Base-by-base conservation (phyloP, 2,797 vertebrate genomes). In the Phoeniculus purpureus region DNA sequence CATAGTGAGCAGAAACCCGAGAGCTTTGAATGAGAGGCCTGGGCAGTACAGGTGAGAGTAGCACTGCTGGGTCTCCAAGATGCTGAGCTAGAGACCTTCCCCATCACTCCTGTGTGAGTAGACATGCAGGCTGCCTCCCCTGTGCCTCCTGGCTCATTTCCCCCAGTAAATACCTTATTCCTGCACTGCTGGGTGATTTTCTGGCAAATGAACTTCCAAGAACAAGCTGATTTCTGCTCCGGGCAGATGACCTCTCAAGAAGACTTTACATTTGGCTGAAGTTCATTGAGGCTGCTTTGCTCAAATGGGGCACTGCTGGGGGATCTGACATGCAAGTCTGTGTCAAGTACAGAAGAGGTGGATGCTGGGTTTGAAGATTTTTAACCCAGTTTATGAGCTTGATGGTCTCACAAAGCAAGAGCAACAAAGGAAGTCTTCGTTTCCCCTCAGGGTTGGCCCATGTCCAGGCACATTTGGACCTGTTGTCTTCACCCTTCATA, bases 91-190 rank as follows among this genome's bases (percentile, higher is more conserved):
- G 73, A 55, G 40, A n/a, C 37, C 12, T 60, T 60, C 40, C 54
- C 31, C 60, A 9, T 40, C 4, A n/a, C 51, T 81, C 26, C 58
- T 0, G 1, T 34, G 64, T 37, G 17, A 7, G 15, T 1, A 1
- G 21, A 16, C 25, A 5, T 2, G 0, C 29, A 34, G 64, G 50
- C 43, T 70, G 62, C 71, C 56, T 47, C 16, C 8, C 29, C 31
- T 0, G 4, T 40, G 29, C 34, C 60, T 52, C 51, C 51, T 45
- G 56, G n/a, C 34, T 55, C 21, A 4, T 22, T 40, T 18, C 29
- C 73, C 31, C 45, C 7, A 14, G 13, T 3, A 21, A 37, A 47
- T 0, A 4, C 31, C 25, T 43, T 27, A 17, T 16, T 56, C 25
- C 58, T 22, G 32, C 32, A 20, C 16, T 56, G 29, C 50, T 1